Percentiles rank a stretch among this genome's conserved stretches.
Conservation (phyloP, 2,888 invertebrate genomes). For the Orthonychiurus folsomi region DNA sequence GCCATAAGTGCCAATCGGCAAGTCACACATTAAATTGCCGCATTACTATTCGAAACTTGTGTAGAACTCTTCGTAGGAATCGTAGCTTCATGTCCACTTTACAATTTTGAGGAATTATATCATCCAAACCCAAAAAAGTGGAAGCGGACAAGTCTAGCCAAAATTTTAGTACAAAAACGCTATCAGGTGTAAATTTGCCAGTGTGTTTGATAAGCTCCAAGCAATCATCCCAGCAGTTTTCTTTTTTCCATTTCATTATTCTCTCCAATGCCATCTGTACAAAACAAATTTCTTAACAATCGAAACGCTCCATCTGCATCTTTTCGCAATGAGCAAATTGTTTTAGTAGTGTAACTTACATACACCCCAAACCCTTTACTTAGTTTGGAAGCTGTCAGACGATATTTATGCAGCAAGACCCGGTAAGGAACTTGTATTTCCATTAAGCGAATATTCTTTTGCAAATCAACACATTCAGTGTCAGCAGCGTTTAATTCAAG, state of each 20-base stretch:
- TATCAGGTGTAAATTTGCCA: conserved; percentile 15
- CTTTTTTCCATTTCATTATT: conserved; percentile 26
- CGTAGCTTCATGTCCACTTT: not conserved
- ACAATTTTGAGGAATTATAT: conserved; percentile 6
- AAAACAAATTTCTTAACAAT: conserved; percentile 12
- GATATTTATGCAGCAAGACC: conserved; percentile 34
- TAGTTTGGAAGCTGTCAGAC: conserved; percentile 18
- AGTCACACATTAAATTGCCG: not conserved
- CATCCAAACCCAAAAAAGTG: conserved; percentile 12
- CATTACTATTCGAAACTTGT: conserved; percentile 14
- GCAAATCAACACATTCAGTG: conserved; percentile 14
- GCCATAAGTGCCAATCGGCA: not conserved
- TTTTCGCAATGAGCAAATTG: not conserved
- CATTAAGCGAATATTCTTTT: conserved; percentile 23
- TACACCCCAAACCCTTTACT: not conserved
- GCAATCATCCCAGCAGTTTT: conserved; percentile 27
- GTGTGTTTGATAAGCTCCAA: conserved; percentile 30
- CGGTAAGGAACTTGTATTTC: conserved; percentile 34
- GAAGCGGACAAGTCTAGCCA: conserved; percentile 16
- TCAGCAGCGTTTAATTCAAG: conserved; percentile 12
- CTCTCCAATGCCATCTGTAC: conserved; percentile 29
- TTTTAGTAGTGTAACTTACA: too few species aligned
- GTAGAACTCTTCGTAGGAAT: conserved; percentile 8
- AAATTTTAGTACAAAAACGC: conserved; percentile 19
- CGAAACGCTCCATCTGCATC: not conserved